Evolutionary conservation across 1,140 invertebrate genomes (phyloP).

Genomic region (Campodea augens): DNA sequence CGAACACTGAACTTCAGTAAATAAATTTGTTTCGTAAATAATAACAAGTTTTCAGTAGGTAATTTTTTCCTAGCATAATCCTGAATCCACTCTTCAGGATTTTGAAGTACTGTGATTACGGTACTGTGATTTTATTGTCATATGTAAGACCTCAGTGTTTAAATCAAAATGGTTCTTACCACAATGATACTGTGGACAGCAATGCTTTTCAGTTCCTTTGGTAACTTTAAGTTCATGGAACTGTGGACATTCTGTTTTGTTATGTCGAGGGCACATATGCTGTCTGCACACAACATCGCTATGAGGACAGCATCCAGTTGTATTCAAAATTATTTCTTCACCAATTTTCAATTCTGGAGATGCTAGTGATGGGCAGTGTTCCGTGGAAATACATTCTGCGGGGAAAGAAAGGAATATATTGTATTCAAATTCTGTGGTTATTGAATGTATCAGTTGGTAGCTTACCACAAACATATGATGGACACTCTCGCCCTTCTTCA

Average conservation of each 20-base stretch:
- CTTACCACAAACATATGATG: slow-evolving; percentile 45
- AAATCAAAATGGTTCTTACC: too few relatives aligned
- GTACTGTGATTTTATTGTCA: too few relatives aligned
- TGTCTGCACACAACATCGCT: slow-evolving; percentile 4
- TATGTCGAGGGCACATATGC: background rate
- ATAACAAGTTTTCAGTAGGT: too few relatives aligned
- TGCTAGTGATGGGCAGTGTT: background rate
- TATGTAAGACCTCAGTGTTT: too few relatives aligned
- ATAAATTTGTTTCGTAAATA: too few relatives aligned
- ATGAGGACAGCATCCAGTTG: background rate
- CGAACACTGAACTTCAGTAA: too few relatives aligned
- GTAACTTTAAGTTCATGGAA: background rate
- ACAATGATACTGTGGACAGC: background rate
- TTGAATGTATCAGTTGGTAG: background rate
- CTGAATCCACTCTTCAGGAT: too few relatives aligned
- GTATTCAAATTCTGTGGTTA: background rate
- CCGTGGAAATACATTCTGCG: slow-evolving; percentile 1
- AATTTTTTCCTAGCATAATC: too few relatives aligned
- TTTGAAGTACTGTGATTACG: too few relatives aligned
- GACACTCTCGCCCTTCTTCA: slow-evolving; percentile 35
- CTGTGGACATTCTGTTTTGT: background rate
- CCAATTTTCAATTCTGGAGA: background rate
- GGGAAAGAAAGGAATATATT: background rate
- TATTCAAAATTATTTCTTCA: background rate
- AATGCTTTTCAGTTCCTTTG: background rate